phyloP scores from a whole-genome alignment of 2,113 vertebrate genomes.

The Aphelocoma coerulescens region DNA sequence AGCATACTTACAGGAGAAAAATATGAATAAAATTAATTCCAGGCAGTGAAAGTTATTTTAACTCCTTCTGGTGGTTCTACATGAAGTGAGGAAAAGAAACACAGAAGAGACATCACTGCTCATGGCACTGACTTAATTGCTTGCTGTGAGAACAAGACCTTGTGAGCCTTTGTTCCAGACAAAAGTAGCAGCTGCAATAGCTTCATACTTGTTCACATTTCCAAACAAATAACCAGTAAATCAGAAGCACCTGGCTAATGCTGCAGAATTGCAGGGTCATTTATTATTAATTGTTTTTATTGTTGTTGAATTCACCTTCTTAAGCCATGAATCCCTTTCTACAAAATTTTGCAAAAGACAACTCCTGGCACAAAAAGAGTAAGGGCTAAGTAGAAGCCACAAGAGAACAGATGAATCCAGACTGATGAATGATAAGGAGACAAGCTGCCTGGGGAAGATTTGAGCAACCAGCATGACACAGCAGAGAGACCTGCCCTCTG shows the following conservation, averaged over 20 bases:
- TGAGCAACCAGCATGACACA: background rate
- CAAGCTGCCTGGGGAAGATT: background rate
- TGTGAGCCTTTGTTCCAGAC: background rate
- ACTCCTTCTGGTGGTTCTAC: background rate
- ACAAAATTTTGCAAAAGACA: background rate
- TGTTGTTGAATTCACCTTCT: background rate
- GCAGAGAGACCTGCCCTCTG: background rate
- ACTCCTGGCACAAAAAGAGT: background rate
- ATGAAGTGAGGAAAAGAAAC: background rate
- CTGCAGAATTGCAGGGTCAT: background rate
- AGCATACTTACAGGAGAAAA: background rate
- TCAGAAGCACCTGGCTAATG: background rate
- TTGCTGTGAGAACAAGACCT: background rate
- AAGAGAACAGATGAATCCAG: background rate
- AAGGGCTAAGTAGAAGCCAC: background rate
- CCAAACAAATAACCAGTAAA: background rate
- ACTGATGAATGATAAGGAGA: background rate
- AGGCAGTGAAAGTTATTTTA: background rate
- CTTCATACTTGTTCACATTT: background rate
- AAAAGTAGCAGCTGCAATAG: background rate
- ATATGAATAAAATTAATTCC: background rate
- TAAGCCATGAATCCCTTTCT: background rate
- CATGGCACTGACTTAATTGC: background rate
- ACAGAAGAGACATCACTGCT: background rate
- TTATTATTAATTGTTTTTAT: background rate